Evolutionary conservation across 30 jellyfish, hydroid and myxozoan genomes (phyloP), one percentile per base, ranked within the genome.

Genomic region (Pelagia noctiluca): DNA sequence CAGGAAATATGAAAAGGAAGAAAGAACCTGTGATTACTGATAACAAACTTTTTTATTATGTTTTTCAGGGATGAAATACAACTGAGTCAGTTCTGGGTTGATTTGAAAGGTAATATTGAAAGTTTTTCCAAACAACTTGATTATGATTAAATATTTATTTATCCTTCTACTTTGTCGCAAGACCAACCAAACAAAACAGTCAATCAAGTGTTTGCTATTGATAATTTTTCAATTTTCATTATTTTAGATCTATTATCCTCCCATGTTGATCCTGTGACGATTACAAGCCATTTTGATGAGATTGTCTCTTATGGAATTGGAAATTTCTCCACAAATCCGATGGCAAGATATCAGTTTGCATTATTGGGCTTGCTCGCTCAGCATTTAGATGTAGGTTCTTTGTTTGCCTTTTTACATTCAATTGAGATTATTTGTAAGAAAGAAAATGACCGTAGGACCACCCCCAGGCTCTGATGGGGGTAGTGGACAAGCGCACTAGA

Each of bases 241-340:
- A 63, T n/a, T 22, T 22, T 22, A 24, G 35, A 24, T 22, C 46
- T 22, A 63, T 21, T 38, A n/a, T 3, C 28, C 35, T 63, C n/a
- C 35, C 23, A 21, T 38, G 28, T 18, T 30, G 16, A 3, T 30
- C 28, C 13, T 18, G 28, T 18, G 75, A 21, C 35, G 16, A 18
- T 35, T 22, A 21, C 63, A 0, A 11, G 34, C 30, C 22, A 53
- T 60, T 34, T 85, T 11, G 25, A 35, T n/a, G 97, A 90, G 32
- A 84, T 90, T 1, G 76, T 90, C 10, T 63, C 82, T 10, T 90
- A 90, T 90, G 97, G 97, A 1, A 88, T 82, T 34, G 97, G 97
- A 30, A 35, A 68, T 21, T 22, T 90, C 16, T 26, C 92, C 30
- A 4, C 79, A n/a, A 76, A 72, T 54, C 84, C 80, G 13, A 90